Percentiles rank a stretch among this genome's conserved stretches.
Conservation (phyloP, 2,888 invertebrate genomes). For the Erebia aethiops region DNA sequence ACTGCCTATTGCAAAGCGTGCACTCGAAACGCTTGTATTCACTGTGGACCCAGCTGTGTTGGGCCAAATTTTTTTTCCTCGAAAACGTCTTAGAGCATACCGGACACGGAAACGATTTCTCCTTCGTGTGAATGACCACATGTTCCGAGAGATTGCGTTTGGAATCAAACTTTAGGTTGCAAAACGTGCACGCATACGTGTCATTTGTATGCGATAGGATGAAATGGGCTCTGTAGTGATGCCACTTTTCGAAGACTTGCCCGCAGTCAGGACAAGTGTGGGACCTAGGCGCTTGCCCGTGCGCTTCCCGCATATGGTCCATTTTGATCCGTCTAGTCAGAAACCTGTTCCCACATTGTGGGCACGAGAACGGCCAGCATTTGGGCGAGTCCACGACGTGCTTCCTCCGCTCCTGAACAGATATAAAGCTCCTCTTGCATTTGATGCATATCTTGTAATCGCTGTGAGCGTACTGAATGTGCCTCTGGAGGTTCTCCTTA, state of each 20-base stretch:
- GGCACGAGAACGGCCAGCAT: slow-evolving; percentile 60
- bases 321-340: slow-evolving; percentile 51
- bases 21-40: slow-evolving; percentile 63
- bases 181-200: slow-evolving; percentile 55
- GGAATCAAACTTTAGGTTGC: slow-evolving; percentile 66
- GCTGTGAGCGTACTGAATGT: slow-evolving; percentile 47
- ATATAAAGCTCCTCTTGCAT: slow-evolving; percentile 55
- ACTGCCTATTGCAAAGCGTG: slow-evolving; percentile 57
- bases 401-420: slow-evolving; percentile 52
- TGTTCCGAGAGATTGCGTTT: slow-evolving; percentile 73
- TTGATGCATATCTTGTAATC: slow-evolving; percentile 48
- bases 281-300: slow-evolving; percentile 45
- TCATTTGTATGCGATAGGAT: slow-evolving; percentile 57
- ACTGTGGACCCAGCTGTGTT: slow-evolving; percentile 71
- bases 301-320: slow-evolving; percentile 52
- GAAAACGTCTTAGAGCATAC: slow-evolving; percentile 70
- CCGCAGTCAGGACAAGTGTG: slow-evolving; percentile 48
- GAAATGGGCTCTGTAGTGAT: slow-evolving; percentile 56
- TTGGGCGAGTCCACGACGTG: slow-evolving; percentile 52
- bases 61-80: slow-evolving; percentile 60
- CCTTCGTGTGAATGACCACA: slow-evolving; percentile 71
- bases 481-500: slow-evolving; percentile 51
- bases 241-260: slow-evolving; percentile 51
- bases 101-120: slow-evolving; percentile 71
- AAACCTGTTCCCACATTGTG: slow-evolving; percentile 59